phyloP scores from a whole-genome alignment of 2,888 invertebrate species.

The Acleris holmiana region DNA sequence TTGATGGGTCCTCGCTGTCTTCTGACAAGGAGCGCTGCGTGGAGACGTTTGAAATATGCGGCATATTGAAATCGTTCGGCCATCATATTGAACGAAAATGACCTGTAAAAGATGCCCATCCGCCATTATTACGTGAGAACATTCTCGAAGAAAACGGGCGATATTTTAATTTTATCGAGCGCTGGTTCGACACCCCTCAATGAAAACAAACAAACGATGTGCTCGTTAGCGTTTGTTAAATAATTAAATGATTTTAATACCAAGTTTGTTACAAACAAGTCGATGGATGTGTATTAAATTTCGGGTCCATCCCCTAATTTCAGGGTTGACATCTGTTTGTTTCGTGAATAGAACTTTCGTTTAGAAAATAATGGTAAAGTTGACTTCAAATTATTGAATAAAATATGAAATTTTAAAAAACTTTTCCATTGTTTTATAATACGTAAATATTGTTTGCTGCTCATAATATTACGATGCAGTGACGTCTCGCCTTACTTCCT shows the following conservation, averaged over 20 bases:
- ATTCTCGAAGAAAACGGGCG: constrained; percentile 46
- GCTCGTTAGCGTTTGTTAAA: background rate
- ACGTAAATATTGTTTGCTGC: too few species aligned
- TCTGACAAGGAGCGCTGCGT: constrained; percentile 58
- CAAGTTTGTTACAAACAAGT: too few species aligned
- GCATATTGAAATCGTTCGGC: constrained; percentile 77
- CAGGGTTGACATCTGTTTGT: too few species aligned
- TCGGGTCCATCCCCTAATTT: too few species aligned
- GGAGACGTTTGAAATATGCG: constrained; percentile 75
- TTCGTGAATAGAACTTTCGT: too few species aligned
- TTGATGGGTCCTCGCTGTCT: constrained; percentile 55
- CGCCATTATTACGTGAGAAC: constrained; percentile 60
- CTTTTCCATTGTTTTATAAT: too few species aligned
- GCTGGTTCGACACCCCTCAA: background rate
- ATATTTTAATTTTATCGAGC: constrained; percentile 6
- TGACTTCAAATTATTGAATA: too few species aligned
- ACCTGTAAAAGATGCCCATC: constrained; percentile 54
- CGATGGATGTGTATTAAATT: too few species aligned
- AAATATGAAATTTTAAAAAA: too few species aligned
- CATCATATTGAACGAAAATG: constrained; percentile 71
- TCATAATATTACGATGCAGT: too few species aligned
- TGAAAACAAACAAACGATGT: background rate
- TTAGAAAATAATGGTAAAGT: too few species aligned
- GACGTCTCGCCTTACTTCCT: too few species aligned
- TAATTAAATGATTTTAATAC: background rate